Conservation (phyloP, 1,140 invertebrate genomes). For the Halyomorpha halys region DNA sequence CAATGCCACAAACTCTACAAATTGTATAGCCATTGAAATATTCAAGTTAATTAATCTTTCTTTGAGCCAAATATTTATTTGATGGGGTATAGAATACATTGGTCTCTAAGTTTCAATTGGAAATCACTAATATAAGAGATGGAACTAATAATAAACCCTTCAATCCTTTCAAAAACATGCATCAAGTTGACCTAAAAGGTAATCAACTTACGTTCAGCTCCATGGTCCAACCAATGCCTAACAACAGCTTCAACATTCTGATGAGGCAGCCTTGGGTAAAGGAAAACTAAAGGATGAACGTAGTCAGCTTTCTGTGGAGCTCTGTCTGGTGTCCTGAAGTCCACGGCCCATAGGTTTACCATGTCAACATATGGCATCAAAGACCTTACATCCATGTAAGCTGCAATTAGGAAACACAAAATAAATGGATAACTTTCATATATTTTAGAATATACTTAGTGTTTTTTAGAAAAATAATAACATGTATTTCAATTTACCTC, state of each 20-base stretch:
- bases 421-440: too few species aligned
- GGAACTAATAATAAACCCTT: not conserved
- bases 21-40: too few species aligned
- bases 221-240: constrained; percentile 48
- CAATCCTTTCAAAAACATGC: not conserved
- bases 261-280: constrained; percentile 53
- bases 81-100: too few species aligned
- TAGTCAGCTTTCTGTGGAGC: constrained; percentile 66
- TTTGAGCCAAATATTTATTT: too few species aligned
- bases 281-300: constrained; percentile 55
- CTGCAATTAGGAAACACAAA: constrained; percentile 37
- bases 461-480: too few species aligned
- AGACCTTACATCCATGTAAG: constrained; percentile 64
- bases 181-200: not conserved
- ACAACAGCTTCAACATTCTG: constrained; percentile 48
- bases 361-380: constrained; percentile 65
- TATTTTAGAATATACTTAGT: too few species aligned
- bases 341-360: constrained; percentile 66
- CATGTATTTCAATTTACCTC: too few species aligned
- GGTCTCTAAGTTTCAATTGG: too few species aligned
- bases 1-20: too few species aligned
- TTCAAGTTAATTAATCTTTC: too few species aligned
- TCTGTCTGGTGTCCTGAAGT: constrained; percentile 62
- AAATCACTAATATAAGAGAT: not conserved
- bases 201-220: constrained; percentile 37